Evolutionary conservation across 1,140 invertebrate species (phyloP).

Genomic region (Yoshiicerus persimilis): DNA sequence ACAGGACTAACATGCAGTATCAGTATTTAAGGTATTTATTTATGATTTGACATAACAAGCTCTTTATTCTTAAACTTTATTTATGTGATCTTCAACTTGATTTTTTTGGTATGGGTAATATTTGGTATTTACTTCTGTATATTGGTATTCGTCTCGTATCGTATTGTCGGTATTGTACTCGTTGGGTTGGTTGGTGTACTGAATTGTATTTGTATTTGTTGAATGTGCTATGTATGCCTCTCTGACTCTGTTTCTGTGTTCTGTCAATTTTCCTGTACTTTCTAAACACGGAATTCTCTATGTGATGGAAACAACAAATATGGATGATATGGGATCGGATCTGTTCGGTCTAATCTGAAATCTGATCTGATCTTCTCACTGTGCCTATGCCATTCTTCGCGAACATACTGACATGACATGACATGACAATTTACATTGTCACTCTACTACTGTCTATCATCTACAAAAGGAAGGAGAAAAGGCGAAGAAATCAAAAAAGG

Average conservation of each 20-base stretch:
- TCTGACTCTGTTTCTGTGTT: not conserved
- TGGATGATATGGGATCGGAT: not conserved
- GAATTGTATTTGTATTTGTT: not conserved
- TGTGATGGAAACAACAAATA: not conserved
- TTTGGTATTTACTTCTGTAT: not conserved
- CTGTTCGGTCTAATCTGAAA: not conserved
- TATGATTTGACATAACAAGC: not conserved
- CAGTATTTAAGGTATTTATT: not conserved
- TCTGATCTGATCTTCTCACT: conserved; percentile 47
- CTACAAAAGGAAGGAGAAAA: conserved; percentile 68
- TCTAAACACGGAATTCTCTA: not conserved
- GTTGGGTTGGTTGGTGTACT: not conserved
- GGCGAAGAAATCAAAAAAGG: conserved; percentile 94
- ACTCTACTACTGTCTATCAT: not conserved
- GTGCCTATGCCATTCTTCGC: conserved; percentile 59
- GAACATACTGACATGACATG: not conserved
- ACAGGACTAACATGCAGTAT: not conserved
- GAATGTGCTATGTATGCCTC: not conserved
- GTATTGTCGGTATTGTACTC: not conserved
- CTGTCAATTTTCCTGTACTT: not conserved
- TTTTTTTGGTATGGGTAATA: not conserved
- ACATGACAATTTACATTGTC: not conserved
- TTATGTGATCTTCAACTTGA: not conserved
- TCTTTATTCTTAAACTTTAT: not conserved
- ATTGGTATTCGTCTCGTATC: not conserved